phyloP scores from a whole-genome alignment of 2,797 vertebrate genomes.

The Gadopsis marmoratus region DNA sequence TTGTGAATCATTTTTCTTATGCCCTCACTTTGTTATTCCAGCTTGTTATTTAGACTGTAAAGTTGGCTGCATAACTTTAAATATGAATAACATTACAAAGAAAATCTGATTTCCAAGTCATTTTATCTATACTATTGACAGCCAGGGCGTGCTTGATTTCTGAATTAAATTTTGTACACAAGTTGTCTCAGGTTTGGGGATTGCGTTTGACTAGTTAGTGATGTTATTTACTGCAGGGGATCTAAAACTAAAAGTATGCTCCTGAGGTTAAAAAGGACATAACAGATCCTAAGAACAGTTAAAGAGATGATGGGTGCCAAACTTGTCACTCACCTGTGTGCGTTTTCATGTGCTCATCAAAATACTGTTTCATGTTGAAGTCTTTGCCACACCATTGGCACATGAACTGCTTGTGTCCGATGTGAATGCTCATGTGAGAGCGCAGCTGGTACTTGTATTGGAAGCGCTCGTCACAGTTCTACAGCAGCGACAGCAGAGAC shows the following conservation, averaged over 20 bases:
- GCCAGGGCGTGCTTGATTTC: neutral
- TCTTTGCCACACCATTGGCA: conserved; percentile 99
- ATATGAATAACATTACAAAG: neutral
- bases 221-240: conserved; percentile 5
- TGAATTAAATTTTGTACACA: neutral
- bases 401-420: conserved; percentile 99
- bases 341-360: conserved; percentile 98
- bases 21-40: neutral
- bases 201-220: neutral
- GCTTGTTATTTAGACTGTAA: neutral
- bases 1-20: neutral
- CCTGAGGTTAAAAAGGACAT: neutral
- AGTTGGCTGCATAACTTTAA: conserved; percentile 12
- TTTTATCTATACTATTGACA: neutral
- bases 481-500: conserved; percentile 38
- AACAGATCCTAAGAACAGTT: neutral
- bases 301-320: too few relatives aligned
- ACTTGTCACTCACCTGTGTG: conserved; percentile 89
- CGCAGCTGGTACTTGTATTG: conserved; percentile 99
- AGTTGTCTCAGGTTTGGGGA: neutral
- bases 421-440: conserved; percentile 99
- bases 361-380: conserved; percentile 99
- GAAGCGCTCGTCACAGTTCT: conserved; percentile 94
- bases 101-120: neutral
- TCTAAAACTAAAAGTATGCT: neutral